These are phyloP conservation scores for Esox lucius DNA, from an alignment of 2,797 vertebrate genomes.

Conservation along the genomic window DNA sequence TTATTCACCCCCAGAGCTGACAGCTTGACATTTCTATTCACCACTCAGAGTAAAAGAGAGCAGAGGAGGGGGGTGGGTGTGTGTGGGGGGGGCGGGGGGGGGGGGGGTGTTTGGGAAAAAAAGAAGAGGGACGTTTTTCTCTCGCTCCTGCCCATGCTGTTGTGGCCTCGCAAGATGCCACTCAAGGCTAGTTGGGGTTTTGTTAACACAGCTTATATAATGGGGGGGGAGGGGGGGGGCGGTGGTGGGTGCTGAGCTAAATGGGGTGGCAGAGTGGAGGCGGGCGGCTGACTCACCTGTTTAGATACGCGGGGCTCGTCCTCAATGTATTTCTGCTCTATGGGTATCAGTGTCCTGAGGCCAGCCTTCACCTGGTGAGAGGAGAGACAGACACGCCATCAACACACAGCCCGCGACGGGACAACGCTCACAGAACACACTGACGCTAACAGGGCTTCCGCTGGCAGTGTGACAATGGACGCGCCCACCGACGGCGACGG, in stretches of 20 bases:
- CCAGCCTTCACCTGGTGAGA: slow-evolving; percentile 89
- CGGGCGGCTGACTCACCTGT: slow-evolving; percentile 83
- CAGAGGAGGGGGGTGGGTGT: slow-evolving; percentile 1
- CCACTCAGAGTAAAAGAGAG: slow-evolving; percentile 42
- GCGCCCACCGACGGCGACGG: no score
- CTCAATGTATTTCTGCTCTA: slow-evolving; percentile 97
- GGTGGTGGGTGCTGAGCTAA: slow-evolving; percentile 35
- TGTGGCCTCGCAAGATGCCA: slow-evolving; percentile 59
- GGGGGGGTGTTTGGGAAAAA: not conserved
- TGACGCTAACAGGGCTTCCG: not conserved
- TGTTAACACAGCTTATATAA: slow-evolving; percentile 46
- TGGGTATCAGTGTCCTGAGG: slow-evolving; percentile 90
- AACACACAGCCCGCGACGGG: slow-evolving; percentile 3
- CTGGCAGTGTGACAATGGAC: no score
- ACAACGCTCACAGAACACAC: slow-evolving; percentile 3
- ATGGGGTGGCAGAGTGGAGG: slow-evolving; percentile 28
- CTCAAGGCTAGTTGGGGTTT: slow-evolving; percentile 51
- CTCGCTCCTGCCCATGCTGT: slow-evolving; percentile 67
- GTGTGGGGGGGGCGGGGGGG: not conserved
- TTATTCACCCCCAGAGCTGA: slow-evolving; percentile 79
- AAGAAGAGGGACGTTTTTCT: not conserved
- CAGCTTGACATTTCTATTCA: slow-evolving; percentile 87
- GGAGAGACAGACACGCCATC: slow-evolving; percentile 23
- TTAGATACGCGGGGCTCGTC: slow-evolving; percentile 96
- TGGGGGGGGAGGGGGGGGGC: not conserved